Conservation (phyloP, 2,888 invertebrate species). For the Trichopoda pennipes region DNA sequence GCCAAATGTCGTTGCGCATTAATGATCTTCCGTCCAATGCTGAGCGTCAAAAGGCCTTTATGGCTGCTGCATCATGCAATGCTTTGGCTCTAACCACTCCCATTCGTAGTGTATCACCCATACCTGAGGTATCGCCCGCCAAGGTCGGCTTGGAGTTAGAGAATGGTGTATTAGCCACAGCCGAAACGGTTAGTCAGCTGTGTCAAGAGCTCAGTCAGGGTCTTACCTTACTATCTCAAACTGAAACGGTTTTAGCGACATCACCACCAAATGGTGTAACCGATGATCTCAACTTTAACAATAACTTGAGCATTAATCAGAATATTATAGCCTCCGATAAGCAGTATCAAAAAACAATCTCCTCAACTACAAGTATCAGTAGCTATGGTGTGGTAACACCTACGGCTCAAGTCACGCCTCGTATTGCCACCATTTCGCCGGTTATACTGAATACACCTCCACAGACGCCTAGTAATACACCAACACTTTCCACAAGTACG, state of each 20-base stretch:
- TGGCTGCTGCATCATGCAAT: slow-evolving; percentile 78
- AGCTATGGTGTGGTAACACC: slow-evolving; percentile 73
- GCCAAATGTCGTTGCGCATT: slow-evolving; percentile 96
- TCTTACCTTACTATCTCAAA: slow-evolving; percentile 85
- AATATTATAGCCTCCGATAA: slow-evolving; percentile 81
- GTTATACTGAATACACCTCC: slow-evolving; percentile 81
- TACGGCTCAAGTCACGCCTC: slow-evolving; percentile 83
- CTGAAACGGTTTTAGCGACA: slow-evolving; percentile 80
- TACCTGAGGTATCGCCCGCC: slow-evolving; percentile 87
- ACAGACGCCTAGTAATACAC: slow-evolving; percentile 81
- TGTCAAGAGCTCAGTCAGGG: slow-evolving; percentile 89
- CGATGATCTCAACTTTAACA: slow-evolving; percentile 83
- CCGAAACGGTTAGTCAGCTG: slow-evolving; percentile 86
- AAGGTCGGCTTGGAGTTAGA: slow-evolving; percentile 71
- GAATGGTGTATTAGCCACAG: slow-evolving; percentile 68
- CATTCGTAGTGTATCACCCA: slow-evolving; percentile 85
- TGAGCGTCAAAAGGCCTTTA: slow-evolving; percentile 86
- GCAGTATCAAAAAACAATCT: slow-evolving; percentile 71
- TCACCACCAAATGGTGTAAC: slow-evolving; percentile 65
- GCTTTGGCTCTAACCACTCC: slow-evolving; percentile 74
- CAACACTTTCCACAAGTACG: slow-evolving; percentile 82
- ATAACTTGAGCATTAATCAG: slow-evolving; percentile 83
- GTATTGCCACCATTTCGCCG: slow-evolving; percentile 83
- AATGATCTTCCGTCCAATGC: slow-evolving; percentile 97
- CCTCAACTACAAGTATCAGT: slow-evolving; percentile 70